Conservation (phyloP, 1,140 invertebrate species). For the Achroia grisella region DNA sequence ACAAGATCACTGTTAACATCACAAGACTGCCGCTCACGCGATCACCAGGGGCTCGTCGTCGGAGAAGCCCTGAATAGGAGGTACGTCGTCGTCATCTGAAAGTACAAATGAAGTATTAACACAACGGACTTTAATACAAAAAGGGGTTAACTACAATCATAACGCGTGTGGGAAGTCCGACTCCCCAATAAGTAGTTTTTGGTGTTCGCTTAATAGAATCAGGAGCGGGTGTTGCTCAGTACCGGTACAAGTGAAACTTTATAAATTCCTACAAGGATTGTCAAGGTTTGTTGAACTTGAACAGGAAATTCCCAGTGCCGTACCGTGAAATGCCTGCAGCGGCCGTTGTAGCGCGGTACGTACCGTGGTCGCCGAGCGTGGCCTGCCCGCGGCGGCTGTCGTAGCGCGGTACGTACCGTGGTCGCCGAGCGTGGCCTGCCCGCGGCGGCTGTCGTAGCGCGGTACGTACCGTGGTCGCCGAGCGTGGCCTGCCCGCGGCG, state of each 20-base stretch:
- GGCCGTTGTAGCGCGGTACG: constrained; percentile 84
- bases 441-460: constrained; percentile 89
- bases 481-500: constrained; percentile 90
- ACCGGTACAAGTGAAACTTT: too few species aligned
- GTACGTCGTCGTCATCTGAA: constrained; percentile 90
- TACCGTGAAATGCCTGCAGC: constrained; percentile 91
- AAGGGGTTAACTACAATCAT: too few species aligned
- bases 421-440: constrained; percentile 87
- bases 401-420: constrained; percentile 80
- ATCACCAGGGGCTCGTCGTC: constrained; percentile 95
- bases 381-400: constrained; percentile 89
- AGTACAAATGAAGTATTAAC: constrained; percentile 17
- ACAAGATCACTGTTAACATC: constrained; percentile 48
- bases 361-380: constrained; percentile 85
- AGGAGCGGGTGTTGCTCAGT: too few species aligned
- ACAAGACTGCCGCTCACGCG: constrained; percentile 73
- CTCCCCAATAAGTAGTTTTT: too few species aligned
- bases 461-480: constrained; percentile 75
- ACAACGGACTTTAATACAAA: too few species aligned
- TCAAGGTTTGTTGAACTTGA: too few species aligned
- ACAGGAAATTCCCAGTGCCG: too few species aligned
- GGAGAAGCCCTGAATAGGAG: constrained; percentile 89
- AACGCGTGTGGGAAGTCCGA: neutral
- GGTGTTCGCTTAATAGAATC: too few species aligned
- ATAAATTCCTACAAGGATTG: too few species aligned